Percentiles rank a stretch among this genome's conserved stretches.
phyloP scores from a whole-genome alignment of 2,888 invertebrate genomes.

The Torymus aiolomorphi region DNA sequence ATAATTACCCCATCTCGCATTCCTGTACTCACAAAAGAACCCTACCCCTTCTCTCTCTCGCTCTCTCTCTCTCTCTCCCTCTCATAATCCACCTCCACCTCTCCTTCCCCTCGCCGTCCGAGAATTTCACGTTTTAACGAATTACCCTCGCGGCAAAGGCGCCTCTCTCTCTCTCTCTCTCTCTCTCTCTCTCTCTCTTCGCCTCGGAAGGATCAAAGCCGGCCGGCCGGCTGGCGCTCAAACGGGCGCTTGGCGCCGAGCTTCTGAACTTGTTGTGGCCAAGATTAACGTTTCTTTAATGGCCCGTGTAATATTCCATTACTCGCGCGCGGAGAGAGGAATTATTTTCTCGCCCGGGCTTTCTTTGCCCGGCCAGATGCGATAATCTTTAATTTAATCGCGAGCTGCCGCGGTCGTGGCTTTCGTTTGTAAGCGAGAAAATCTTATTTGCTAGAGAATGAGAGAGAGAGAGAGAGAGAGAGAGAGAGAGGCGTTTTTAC shows the following conservation, averaged over 20 bases:
- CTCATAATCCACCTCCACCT: too few relatives aligned
- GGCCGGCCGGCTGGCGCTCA: conserved; percentile 55
- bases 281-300: conserved; percentile 75
- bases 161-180: conserved; percentile 14
- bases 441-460: too few relatives aligned
- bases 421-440: too few relatives aligned
- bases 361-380: conserved; percentile 47
- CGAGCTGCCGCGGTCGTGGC: too few relatives aligned
- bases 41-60: too few relatives aligned
- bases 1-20: too few relatives aligned
- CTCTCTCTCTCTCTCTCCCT: too few relatives aligned
- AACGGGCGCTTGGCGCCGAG: conserved; percentile 7
- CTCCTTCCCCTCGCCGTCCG: conserved; percentile 32
- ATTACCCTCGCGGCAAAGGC: conserved; percentile 64
- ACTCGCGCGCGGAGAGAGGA: conserved; percentile 64
- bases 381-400: conserved; percentile 55
- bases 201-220: conserved; percentile 70
- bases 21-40: too few relatives aligned
- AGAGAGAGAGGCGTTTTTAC: too few relatives aligned
- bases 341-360: conserved; percentile 60
- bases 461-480: too few relatives aligned
- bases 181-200: conserved; percentile 35
- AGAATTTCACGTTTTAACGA: conserved; percentile 71
- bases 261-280: conserved; percentile 72
- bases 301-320: conserved; percentile 75